phyloP scores from a whole-genome alignment of 2,888 invertebrate species.

The Stratiomys singularior region DNA sequence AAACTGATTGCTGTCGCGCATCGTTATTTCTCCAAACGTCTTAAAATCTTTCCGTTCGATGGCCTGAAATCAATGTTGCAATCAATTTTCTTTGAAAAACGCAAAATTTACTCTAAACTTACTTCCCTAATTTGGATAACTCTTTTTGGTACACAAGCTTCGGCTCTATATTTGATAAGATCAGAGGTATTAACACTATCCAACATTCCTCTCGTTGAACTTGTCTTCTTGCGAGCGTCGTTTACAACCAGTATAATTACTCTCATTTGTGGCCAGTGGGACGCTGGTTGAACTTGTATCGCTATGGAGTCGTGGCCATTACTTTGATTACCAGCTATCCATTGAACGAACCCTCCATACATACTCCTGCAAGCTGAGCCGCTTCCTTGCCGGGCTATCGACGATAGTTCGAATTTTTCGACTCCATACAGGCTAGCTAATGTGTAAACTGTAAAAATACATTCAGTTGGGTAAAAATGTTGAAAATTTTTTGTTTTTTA shows the following conservation, averaged over 20 bases:
- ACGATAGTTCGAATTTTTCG: constrained; percentile 79
- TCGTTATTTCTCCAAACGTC: constrained; percentile 90
- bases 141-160: constrained; percentile 78
- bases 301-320: constrained; percentile 83
- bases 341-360: constrained; percentile 93
- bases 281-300: constrained; percentile 74
- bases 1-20: constrained; percentile 97
- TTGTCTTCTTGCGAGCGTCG: constrained; percentile 82
- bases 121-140: constrained; percentile 70
- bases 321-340: constrained; percentile 77
- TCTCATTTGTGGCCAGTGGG: constrained; percentile 92
- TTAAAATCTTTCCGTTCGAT: constrained; percentile 77
- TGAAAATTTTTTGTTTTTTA: no score
- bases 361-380: constrained; percentile 97
- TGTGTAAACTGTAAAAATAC: constrained; percentile 71
- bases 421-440: constrained; percentile 81
- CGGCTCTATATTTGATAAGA: constrained; percentile 79
- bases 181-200: constrained; percentile 82
- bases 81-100: background rate
- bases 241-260: constrained; percentile 89
- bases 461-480: no score
- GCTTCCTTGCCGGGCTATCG: constrained; percentile 85
- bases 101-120: background rate
- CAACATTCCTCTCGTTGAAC: constrained; percentile 92
- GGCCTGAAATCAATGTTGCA: constrained; percentile 56